Percentiles rank a stretch among this genome's conserved stretches.
Evolutionary conservation across 2,113 vertebrate species (phyloP).

Genomic region (Pithys albifrons): DNA sequence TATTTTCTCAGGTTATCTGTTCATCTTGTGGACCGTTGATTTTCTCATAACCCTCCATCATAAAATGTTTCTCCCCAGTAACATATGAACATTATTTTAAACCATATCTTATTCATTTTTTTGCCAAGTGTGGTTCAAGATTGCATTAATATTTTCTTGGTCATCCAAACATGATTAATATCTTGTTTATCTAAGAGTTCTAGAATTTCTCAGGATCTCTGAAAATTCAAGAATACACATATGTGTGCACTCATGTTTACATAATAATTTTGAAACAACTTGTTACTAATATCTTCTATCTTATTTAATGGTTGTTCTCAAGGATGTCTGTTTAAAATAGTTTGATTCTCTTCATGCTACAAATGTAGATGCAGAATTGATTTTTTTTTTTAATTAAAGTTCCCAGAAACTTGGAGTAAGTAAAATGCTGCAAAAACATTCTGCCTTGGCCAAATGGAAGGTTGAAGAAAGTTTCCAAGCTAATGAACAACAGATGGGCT

Average conservation of each 20-base stretch:
- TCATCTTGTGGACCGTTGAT: not conserved
- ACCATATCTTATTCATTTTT: not conserved
- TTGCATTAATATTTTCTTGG: not conserved
- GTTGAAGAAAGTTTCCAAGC: not conserved
- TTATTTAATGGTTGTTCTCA: not conserved
- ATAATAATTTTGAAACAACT: not conserved
- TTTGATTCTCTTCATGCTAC: not conserved
- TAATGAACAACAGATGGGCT: not conserved
- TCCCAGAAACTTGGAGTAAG: not conserved
- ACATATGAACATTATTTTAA: not conserved
- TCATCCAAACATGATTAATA: not conserved
- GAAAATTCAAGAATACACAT: not conserved
- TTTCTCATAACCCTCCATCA: not conserved
- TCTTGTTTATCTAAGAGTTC: not conserved
- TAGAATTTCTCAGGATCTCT: not conserved
- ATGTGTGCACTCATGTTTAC: fast-evolving
- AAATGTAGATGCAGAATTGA: not conserved
- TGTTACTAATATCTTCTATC: not conserved
- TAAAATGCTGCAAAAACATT: not conserved
- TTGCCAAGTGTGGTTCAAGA: not conserved
- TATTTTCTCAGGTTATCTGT: not conserved
- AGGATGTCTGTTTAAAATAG: not conserved
- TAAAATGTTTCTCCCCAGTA: not conserved
- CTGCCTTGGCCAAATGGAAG: not conserved
- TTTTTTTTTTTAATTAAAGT: not conserved